Conservation (phyloP, 2,113 vertebrate species). For the Podiceps cristatus region DNA sequence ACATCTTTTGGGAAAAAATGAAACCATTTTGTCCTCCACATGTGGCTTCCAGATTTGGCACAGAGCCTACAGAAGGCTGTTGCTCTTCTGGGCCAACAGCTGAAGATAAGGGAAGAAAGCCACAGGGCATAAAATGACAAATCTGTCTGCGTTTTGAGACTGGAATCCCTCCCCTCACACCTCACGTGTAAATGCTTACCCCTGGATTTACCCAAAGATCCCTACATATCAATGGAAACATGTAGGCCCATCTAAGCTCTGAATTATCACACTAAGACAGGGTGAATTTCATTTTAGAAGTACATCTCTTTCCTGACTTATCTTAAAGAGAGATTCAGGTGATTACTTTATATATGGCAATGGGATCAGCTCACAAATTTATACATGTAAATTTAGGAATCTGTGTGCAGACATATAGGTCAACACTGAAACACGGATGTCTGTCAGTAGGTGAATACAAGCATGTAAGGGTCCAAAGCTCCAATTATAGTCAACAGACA, state of each 20-base stretch:
- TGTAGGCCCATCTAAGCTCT: not conserved
- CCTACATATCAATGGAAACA: not conserved
- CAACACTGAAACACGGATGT: not conserved
- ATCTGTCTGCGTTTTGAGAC: not conserved
- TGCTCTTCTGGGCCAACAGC: not conserved
- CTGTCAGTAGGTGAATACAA: not conserved
- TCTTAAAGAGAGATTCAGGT: not conserved
- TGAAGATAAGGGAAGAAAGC: not conserved
- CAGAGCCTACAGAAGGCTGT: not conserved
- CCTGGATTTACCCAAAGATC: not conserved
- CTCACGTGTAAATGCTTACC: not conserved
- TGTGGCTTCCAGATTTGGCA: not conserved
- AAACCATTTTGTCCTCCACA: not conserved
- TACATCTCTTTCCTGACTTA: not conserved
- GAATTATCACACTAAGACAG: not conserved
- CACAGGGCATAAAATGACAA: not conserved
- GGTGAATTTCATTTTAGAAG: not conserved
- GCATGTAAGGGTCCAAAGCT: not conserved
- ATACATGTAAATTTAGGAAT: not conserved
- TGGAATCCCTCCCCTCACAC: not conserved
- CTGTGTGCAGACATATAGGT: not conserved
- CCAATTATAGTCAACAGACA: not conserved
- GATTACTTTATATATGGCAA: not conserved
- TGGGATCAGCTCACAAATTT: not conserved
- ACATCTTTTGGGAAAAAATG: fast-evolving